These are phyloP conservation scores for Hozukius guyotensis DNA, from an alignment of 2,797 vertebrate species.

Conservation along the genomic window DNA sequence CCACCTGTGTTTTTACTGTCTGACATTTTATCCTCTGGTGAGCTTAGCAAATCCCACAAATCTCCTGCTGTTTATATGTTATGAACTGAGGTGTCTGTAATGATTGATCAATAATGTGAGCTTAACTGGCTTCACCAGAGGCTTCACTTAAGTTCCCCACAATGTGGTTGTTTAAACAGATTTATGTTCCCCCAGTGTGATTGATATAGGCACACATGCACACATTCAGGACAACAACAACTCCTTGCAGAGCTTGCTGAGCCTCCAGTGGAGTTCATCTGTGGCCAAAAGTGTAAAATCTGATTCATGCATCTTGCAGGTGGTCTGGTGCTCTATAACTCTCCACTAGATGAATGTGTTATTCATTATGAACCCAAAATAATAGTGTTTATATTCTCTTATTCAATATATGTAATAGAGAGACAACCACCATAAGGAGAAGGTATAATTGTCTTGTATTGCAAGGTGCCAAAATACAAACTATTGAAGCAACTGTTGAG, in stretches of 20 bases:
- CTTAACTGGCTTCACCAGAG: neutral
- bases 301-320: neutral
- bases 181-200: neutral
- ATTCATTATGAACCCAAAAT: neutral
- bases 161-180: neutral
- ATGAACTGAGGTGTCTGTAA: neutral
- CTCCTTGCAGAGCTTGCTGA: neutral
- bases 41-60: neutral
- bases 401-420: neutral
- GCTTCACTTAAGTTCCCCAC: neutral
- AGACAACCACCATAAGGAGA: neutral
- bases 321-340: neutral
- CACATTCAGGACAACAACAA: neutral
- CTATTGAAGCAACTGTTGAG: neutral
- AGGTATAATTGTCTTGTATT: neutral
- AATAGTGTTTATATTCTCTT: neutral
- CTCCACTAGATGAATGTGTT: neutral
- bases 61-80: neutral
- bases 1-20: no score
- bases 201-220: neutral
- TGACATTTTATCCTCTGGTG: neutral
- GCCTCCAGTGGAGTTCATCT: neutral
- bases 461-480: neutral
- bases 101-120: neutral
- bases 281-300: neutral